Conservation (phyloP, 2,797 vertebrate species). For the Paedocypris micromegethes region DNA sequence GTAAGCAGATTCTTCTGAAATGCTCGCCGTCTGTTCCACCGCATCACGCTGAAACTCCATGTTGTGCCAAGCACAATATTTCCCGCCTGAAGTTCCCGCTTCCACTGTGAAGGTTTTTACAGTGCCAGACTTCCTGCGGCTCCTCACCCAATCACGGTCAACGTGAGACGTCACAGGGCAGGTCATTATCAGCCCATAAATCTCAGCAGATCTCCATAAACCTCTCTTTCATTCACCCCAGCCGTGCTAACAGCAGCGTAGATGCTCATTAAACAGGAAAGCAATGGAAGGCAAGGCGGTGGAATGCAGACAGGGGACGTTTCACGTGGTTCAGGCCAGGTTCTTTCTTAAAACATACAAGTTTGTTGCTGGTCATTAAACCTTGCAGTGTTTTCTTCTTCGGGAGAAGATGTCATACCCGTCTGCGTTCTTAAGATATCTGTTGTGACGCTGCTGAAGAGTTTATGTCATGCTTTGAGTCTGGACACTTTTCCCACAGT, state of each 20-base stretch:
- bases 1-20: too few relatives aligned
- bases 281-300: conserved; percentile 14
- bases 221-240: conserved; percentile 63
- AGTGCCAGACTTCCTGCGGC: conserved; percentile 67
- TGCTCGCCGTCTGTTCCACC: conserved; percentile 21
- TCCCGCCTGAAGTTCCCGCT: conserved; percentile 40
- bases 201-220: conserved; percentile 73
- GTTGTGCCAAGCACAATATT: conserved; percentile 43
- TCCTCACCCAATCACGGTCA: conserved; percentile 60
- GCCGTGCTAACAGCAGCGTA: conserved; percentile 61
- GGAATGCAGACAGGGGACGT: neutral
- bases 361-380: conserved; percentile 1
- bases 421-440: conserved; percentile 2
- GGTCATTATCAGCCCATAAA: conserved; percentile 77
- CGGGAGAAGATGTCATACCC: neutral
- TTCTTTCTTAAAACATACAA: neutral
- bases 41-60: conserved; percentile 24
- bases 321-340: neutral
- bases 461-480: conserved; percentile 43
- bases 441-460: conserved; percentile 10
- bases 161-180: conserved; percentile 61
- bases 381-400: conserved; percentile 1
- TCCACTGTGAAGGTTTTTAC: conserved; percentile 57
- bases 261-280: conserved; percentile 55
- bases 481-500: conserved; percentile 48